Percentiles rank a stretch among this genome's conserved stretches.
Conservation (phyloP, 2,888 invertebrate genomes). For the Tachina fera region DNA sequence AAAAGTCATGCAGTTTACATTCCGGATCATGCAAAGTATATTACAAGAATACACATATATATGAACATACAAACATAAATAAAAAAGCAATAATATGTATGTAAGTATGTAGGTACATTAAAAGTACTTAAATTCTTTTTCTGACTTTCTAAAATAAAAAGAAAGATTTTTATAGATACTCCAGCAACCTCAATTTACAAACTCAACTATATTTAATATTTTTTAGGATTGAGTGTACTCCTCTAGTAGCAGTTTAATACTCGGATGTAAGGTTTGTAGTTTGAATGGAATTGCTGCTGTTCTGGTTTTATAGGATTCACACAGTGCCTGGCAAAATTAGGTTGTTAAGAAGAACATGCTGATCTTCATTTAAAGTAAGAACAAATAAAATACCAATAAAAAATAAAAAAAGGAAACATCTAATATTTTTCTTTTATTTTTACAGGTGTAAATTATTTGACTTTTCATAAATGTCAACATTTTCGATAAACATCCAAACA, state of each 20-base stretch:
- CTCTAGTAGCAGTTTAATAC: neutral
- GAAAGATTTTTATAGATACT: neutral
- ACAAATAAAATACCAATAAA: conserved; percentile 1
- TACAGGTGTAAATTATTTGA: neutral
- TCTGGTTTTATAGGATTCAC: conserved; percentile 42
- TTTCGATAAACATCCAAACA: conserved; percentile 67
- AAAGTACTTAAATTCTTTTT: conserved; percentile 18
- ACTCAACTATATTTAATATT: conserved; percentile 3
- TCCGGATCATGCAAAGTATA: conserved; percentile 49
- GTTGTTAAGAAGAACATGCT: conserved; percentile 48
- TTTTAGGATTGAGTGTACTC: neutral
- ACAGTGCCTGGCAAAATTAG: conserved; percentile 26
- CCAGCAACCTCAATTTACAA: neutral
- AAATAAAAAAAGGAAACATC: neutral
- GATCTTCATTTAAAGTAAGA: conserved; percentile 20
- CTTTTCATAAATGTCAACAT: conserved; percentile 10
- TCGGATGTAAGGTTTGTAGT: neutral
- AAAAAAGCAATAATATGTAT: neutral
- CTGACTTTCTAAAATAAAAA: neutral
- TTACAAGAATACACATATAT: neutral
- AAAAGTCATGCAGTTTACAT: conserved; percentile 45
- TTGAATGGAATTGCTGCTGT: neutral
- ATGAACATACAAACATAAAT: neutral
- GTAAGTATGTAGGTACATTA: neutral
- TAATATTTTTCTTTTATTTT: conserved; percentile 24